Base-by-base conservation (phyloP, 1,140 invertebrate species). In the Helicorthomorpha holstii region DNA sequence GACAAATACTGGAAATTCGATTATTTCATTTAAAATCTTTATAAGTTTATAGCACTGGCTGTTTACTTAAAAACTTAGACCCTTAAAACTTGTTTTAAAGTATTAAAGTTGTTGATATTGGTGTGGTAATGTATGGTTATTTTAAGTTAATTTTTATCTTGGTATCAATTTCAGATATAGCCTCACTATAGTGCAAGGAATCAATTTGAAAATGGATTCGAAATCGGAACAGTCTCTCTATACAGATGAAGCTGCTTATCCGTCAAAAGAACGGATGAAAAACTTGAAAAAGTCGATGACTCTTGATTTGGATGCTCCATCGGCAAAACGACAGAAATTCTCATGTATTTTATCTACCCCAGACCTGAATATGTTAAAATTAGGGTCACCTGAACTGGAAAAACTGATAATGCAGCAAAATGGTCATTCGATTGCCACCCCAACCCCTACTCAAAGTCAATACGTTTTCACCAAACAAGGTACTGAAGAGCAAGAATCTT, bases 401-500 rank as follows among this genome's bases (percentile, higher is more conserved):
- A 83, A 82, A 58, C 73, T 92, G 45, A 85, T 93, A 54, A 78
- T 85, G 49, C 68, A 77, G 19, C 74, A 79, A 25, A 79, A 80
- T 59, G 76, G 76, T 4, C 69, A 81, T 56, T 73, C 80, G 19
- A 79, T 77, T 1, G n/a, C n/a, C n/a, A 79, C 83, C 14, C 81
- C 84, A 1, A 84, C 83, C 1, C 81, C 82, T 1, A 79, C 79
- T 59, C 69, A 73, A 59, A 78, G 81, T 57, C n/a, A n/a, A n/a
- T n/a, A n/a, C n/a, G n/a, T n/a, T n/a, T 52, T 57, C 43, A 67
- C 69, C 1, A 79, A 80, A 54, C 67, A 64, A 49, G 80, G 83
- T 0, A 92, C 86, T 7, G 84, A 89, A 58, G 91, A 92, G 61
- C 90, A 95, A 63, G 90, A 94, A 64, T 70, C 79, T 45, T 96